These are phyloP conservation scores for Tetheella fluctuosa DNA, from an alignment of 2,888 invertebrate genomes.

Conservation along the genomic window DNA sequence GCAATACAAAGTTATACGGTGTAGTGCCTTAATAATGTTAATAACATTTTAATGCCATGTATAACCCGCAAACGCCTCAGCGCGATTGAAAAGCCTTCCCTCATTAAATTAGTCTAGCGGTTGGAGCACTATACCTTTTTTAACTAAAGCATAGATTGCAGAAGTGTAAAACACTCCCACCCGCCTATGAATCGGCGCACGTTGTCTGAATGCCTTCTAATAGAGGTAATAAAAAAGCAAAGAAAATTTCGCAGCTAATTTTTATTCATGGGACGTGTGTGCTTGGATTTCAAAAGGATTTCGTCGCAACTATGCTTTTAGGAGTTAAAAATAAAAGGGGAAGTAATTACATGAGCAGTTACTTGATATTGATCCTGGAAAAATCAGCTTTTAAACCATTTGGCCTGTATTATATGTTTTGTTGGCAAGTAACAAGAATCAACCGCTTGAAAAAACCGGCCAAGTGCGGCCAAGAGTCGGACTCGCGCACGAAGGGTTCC, in stretches of 20 bases:
- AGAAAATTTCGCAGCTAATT: constrained; percentile 55
- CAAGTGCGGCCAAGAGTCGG: no score
- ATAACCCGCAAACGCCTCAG: constrained; percentile 37
- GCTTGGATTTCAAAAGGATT: neutral
- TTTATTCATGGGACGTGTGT: constrained; percentile 39
- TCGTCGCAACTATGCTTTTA: neutral
- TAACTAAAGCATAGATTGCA: constrained; percentile 71
- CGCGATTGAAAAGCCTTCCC: constrained; percentile 63
- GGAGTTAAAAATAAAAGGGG: neutral
- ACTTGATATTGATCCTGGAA: neutral
- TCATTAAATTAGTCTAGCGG: constrained; percentile 82
- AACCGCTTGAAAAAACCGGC: no score
- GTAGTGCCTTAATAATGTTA: constrained; percentile 52
- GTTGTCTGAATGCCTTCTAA: constrained; percentile 70
- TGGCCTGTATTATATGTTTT: neutral
- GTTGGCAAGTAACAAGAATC: no score
- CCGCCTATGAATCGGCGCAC: constrained; percentile 51
- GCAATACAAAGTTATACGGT: constrained; percentile 31
- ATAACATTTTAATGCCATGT: constrained; percentile 49
- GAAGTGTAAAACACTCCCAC: constrained; percentile 79
- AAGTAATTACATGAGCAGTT: neutral
- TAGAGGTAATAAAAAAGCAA: constrained; percentile 67
- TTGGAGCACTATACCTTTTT: constrained; percentile 75
- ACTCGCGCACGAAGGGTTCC: no score
- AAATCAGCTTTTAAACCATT: neutral